Conservation (phyloP, 2,888 invertebrate genomes). For the Colletes collaris region DNA sequence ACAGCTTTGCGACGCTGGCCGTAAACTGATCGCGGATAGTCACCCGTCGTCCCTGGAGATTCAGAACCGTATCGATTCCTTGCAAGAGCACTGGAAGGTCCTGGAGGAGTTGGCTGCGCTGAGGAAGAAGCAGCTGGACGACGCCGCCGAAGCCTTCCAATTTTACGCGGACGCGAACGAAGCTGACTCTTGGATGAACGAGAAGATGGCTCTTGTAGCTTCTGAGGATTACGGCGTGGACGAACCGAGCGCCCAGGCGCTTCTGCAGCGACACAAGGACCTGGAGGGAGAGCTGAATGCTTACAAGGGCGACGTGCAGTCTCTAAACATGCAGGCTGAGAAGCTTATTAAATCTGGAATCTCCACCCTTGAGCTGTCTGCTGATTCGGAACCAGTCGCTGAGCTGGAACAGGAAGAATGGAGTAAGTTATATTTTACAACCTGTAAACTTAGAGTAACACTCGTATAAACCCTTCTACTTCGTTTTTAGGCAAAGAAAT, state of each 20-base stretch:
- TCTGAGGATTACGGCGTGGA: conserved; percentile 96
- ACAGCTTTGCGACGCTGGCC: conserved; percentile 89
- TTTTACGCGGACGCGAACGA: conserved; percentile 99
- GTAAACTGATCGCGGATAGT: conserved; percentile 89
- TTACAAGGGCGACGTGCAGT: conserved; percentile 93
- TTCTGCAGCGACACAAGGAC: conserved; percentile 93
- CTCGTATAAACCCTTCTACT: too few relatives aligned
- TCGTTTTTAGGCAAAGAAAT: conserved; percentile 87
- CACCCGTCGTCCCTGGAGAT: conserved; percentile 94
- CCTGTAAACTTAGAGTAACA: too few relatives aligned
- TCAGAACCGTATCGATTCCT: conserved; percentile 89
- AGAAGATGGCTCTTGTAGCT: conserved; percentile 95
- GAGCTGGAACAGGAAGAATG: conserved; percentile 83
- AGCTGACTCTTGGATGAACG: conserved; percentile 98
- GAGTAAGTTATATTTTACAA: conserved; percentile 66
- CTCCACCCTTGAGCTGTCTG: conserved; percentile 85
- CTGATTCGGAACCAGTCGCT: conserved; percentile 80
- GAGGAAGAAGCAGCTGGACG: conserved; percentile 90
- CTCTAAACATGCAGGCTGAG: conserved; percentile 91
- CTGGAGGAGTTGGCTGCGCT: conserved; percentile 92
- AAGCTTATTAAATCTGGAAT: conserved; percentile 91
- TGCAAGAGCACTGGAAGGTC: conserved; percentile 94
- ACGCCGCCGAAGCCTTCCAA: conserved; percentile 96
- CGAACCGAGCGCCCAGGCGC: conserved; percentile 94
- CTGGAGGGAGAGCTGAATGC: conserved; percentile 95